A percentile compares a stretch with the other conserved stretches of the same genome.
Conservation (phyloP, 2,797 vertebrate genomes). For the Psittacula derbiana region DNA sequence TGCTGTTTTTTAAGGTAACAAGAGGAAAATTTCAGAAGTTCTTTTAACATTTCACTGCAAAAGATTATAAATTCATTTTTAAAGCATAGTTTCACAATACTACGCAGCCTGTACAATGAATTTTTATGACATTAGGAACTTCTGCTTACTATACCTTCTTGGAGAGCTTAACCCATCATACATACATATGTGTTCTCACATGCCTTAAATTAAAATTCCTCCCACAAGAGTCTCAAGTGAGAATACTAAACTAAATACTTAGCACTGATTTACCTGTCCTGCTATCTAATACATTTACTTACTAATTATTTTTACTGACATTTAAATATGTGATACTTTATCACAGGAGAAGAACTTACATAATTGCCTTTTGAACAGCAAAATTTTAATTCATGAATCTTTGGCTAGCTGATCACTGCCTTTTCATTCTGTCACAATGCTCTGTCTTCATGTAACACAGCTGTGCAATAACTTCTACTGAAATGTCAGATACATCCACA, state of each 20-base stretch:
- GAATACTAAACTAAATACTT: background rate
- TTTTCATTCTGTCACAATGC: background rate
- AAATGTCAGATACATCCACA: background rate
- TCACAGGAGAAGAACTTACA: background rate
- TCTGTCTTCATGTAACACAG: background rate
- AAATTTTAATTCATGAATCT: background rate
- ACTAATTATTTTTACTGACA: background rate
- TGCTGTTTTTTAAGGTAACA: background rate
- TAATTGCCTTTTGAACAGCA: background rate
- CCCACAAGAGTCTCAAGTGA: background rate
- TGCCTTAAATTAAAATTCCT: background rate
- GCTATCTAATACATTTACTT: background rate
- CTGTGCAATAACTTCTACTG: background rate
- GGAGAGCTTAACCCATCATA: background rate
- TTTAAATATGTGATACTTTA: background rate
- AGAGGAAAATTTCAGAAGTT: background rate
- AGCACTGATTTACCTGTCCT: background rate
- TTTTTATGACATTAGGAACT: background rate
- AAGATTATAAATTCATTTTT: background rate
- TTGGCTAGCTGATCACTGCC: background rate
- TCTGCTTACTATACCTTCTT: background rate
- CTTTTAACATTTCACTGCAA: background rate
- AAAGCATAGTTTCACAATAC: background rate
- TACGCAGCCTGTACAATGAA: background rate
- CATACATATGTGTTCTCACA: fast-evolving